phyloP scores from a whole-genome alignment of 1,140 invertebrate genomes.

The Hycleus cichorii region DNA sequence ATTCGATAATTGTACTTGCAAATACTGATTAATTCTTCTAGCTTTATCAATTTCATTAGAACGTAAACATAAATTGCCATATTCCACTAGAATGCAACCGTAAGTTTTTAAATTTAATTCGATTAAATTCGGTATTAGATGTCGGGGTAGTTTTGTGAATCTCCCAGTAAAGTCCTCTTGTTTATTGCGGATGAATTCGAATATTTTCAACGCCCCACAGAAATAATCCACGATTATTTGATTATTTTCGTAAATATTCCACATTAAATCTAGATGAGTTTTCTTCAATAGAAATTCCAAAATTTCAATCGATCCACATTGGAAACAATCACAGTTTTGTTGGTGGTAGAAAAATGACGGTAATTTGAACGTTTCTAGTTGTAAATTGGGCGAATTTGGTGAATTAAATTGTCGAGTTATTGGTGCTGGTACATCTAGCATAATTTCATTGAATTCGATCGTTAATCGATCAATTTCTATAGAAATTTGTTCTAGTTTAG shows the following conservation, averaged over 20 bases:
- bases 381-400: slow-evolving; percentile 12
- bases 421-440: slow-evolving; percentile 2
- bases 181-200: slow-evolving; percentile 2
- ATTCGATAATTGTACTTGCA: slow-evolving; percentile 2
- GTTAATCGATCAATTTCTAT: slow-evolving; percentile 11
- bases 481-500: neutral
- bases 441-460: slow-evolving; percentile 10
- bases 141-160: neutral
- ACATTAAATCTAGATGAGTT: slow-evolving; percentile 6
- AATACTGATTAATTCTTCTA: slow-evolving; percentile 8
- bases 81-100: slow-evolving; percentile 13
- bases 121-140: slow-evolving; percentile 9
- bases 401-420: neutral
- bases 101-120: slow-evolving; percentile 12
- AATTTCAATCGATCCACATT: slow-evolving; percentile 17
- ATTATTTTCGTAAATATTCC: slow-evolving; percentile 12
- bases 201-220: slow-evolving; percentile 1
- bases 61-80: slow-evolving; percentile 2
- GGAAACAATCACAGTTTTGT: slow-evolving; percentile 18
- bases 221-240: slow-evolving; percentile 4
- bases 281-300: slow-evolving; percentile 10
- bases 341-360: slow-evolving; percentile 18
- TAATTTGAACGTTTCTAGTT: slow-evolving; percentile 12
- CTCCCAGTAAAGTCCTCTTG: neutral
- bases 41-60: neutral